phyloP scores from a whole-genome alignment of 2,113 vertebrate species.

The Australoheros scitulus region DNA sequence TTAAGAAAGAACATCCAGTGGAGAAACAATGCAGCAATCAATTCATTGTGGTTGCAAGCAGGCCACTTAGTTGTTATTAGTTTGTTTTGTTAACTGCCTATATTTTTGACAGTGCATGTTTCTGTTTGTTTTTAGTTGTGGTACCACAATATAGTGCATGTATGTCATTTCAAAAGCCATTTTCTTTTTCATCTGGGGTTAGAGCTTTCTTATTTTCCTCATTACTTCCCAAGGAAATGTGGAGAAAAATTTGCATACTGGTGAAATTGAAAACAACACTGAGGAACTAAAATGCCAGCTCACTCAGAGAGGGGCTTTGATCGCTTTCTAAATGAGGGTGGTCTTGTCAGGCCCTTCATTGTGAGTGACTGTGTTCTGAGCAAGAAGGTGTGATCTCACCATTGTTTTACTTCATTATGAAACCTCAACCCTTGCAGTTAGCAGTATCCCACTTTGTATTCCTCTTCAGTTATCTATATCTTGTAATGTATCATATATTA shows the following conservation, averaged over 20 bases:
- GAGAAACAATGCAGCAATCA: background rate
- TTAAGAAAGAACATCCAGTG: background rate
- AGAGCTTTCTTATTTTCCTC: conserved; percentile 68
- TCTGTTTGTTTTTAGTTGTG: conserved; percentile 13
- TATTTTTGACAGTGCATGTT: conserved; percentile 12
- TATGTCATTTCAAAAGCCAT: conserved; percentile 56
- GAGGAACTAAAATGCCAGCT: conserved; percentile 51
- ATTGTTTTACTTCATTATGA: conserved; percentile 60
- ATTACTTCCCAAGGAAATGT: conserved; percentile 69
- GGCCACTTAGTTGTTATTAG: background rate
- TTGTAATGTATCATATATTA: conserved; percentile 32
- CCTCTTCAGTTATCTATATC: background rate
- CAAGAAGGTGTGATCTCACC: conserved; percentile 50
- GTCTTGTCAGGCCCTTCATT: conserved; percentile 39
- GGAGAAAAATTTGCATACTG: conserved; percentile 67
- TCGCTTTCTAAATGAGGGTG: conserved; percentile 53
- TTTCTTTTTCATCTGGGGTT: conserved; percentile 70
- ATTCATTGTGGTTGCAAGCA: conserved; percentile 1
- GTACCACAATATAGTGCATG: conserved; percentile 16
- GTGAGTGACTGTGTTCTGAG: conserved; percentile 51
- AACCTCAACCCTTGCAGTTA: conserved; percentile 34
- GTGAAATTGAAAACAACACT: conserved; percentile 71
- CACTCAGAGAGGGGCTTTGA: conserved; percentile 59
- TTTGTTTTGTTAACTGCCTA: conserved; percentile 15
- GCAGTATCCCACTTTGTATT: conserved; percentile 3